Conservation (phyloP, 2,888 invertebrate species). For the Xanthia togata region DNA sequence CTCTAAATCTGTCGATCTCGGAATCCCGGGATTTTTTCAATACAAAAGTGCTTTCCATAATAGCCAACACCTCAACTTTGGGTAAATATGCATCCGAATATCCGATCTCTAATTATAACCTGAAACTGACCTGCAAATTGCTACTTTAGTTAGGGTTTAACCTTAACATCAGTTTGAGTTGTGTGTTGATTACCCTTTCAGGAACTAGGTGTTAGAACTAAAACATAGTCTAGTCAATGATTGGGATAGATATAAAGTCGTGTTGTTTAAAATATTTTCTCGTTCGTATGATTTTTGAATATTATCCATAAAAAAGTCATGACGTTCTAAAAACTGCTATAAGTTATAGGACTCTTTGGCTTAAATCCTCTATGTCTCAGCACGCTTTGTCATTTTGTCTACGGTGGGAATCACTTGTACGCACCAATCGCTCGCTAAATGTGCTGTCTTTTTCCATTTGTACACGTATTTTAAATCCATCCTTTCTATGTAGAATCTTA, state of each 20-base stretch:
- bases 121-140: neutral
- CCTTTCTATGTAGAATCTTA: constrained; percentile 5
- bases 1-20: too few relatives aligned
- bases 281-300: constrained; percentile 61
- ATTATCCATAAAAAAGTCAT: constrained; percentile 59
- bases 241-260: constrained; percentile 47
- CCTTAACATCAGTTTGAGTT: neutral
- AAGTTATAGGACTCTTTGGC: constrained; percentile 28
- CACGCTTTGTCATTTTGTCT: constrained; percentile 60
- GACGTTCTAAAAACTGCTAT: constrained; percentile 51
- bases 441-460: constrained; percentile 66
- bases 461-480: constrained; percentile 67
- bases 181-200: neutral
- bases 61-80: too few relatives aligned
- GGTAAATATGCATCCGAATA: too few relatives aligned
- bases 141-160: neutral
- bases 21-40: too few relatives aligned
- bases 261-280: constrained; percentile 23
- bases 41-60: too few relatives aligned
- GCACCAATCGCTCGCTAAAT: constrained; percentile 73
- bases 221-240: constrained; percentile 26
- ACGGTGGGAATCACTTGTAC: constrained; percentile 56
- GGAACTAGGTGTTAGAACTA: neutral
- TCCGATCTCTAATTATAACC: too few relatives aligned
- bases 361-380: constrained; percentile 40